Evolutionary conservation across 2,888 invertebrate genomes (phyloP).

Genomic region (Dolomedes plantarius): DNA sequence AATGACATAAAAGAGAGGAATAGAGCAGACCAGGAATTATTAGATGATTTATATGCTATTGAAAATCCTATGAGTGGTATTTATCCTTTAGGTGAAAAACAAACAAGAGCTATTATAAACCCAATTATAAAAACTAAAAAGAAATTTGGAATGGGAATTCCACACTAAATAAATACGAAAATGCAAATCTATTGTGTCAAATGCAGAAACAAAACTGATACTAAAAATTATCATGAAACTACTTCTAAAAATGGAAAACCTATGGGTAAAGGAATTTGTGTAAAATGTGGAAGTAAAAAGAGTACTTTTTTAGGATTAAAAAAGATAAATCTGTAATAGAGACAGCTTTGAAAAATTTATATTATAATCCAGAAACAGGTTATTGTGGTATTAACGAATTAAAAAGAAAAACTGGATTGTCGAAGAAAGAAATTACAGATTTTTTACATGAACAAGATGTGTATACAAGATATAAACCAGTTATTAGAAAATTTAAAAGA

Average conservation of each 20-base stretch:
- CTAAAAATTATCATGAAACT: too few species aligned
- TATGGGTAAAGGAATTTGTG: background rate
- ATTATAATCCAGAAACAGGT: too few species aligned
- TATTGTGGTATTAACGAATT: background rate
- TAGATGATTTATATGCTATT: constrained; percentile 4
- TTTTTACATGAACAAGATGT: background rate
- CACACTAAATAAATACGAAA: too few species aligned
- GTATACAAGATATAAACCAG: background rate
- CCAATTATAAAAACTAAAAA: constrained; percentile 22
- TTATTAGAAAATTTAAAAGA: background rate
- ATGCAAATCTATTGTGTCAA: constrained; percentile 1
- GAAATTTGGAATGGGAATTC: background rate
- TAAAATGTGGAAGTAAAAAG: background rate
- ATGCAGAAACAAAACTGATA: background rate
- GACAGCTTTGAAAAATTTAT: background rate
- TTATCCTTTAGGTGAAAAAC: too few species aligned
- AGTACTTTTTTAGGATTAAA: too few species aligned
- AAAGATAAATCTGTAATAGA: too few species aligned
- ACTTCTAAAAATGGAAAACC: background rate
- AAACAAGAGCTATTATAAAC: too few species aligned
- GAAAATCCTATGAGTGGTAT: constrained; percentile 2
- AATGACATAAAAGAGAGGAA: background rate
- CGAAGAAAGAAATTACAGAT: background rate
- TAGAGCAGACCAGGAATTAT: background rate
- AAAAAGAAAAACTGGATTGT: background rate